Conservation (phyloP, 2,113 vertebrate species). For the Heliornis fulica region DNA sequence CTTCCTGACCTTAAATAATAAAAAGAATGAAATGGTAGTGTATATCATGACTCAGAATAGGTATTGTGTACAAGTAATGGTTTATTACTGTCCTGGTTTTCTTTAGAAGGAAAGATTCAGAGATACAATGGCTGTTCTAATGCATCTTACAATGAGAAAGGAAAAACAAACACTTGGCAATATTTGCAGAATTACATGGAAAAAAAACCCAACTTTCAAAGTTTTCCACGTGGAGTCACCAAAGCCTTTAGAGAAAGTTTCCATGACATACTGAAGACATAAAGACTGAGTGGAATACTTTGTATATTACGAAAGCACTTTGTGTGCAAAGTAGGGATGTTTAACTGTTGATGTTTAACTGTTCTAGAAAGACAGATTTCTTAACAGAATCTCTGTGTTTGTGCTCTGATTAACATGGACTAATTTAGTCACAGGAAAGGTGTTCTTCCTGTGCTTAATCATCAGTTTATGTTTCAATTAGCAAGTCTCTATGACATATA, state of each 20-base stretch:
- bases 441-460: neutral
- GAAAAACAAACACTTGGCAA: neutral
- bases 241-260: neutral
- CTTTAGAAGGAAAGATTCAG: neutral
- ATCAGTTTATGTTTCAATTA: neutral
- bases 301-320: neutral
- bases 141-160: neutral
- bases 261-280: neutral
- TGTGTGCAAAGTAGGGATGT: neutral
- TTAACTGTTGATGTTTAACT: slow-evolving; percentile 5
- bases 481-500: neutral
- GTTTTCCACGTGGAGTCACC: neutral
- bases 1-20: neutral
- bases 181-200: neutral
- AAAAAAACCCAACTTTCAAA: neutral
- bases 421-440: neutral
- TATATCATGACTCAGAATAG: neutral
- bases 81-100: neutral
- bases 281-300: neutral
- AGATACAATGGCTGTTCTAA: neutral
- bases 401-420: neutral
- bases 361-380: neutral
- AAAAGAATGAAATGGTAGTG: neutral
- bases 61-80: neutral
- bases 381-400: neutral